These are phyloP conservation scores for Agapostemon virescens DNA, from an alignment of 2,888 invertebrate species.

Conservation along the genomic window DNA sequence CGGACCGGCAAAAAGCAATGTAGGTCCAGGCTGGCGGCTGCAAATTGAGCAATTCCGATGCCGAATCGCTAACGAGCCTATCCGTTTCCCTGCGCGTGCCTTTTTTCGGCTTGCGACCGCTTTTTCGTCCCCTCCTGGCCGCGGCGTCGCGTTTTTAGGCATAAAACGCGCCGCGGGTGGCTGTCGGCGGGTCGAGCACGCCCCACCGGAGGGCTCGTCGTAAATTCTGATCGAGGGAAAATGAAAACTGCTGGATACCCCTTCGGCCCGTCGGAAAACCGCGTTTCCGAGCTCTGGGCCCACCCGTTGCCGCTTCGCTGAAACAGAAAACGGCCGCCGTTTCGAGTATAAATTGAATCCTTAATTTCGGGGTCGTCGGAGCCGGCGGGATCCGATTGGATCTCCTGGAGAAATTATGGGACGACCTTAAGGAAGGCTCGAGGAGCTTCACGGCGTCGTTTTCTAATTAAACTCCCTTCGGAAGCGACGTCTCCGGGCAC, in stretches of 20 bases:
- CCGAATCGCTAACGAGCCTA: constrained; percentile 58
- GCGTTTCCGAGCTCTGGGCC: background rate
- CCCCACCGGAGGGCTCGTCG: constrained; percentile 6
- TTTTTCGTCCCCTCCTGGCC: constrained; percentile 43
- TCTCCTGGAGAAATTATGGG: background rate
- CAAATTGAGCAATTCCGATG: constrained; percentile 70
- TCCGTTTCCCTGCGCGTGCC: constrained; percentile 46
- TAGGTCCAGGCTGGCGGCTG: constrained; percentile 37
- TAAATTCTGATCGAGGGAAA: constrained; percentile 25
- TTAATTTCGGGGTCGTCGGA: background rate
- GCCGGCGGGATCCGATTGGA: background rate
- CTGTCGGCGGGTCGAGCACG: constrained; percentile 13
- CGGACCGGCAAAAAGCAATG: constrained; percentile 27
- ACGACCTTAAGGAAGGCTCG: background rate
- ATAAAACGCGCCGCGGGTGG: constrained; percentile 43
- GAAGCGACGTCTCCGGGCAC: background rate
- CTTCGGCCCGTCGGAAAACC: background rate
- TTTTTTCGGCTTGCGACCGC: constrained; percentile 49
- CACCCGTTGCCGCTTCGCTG: background rate
- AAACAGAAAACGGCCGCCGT: background rate
- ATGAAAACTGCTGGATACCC: constrained; percentile 18
- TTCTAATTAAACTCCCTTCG: background rate
- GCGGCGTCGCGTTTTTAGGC: constrained; percentile 27
- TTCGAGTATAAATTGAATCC: background rate
- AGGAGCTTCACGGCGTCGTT: background rate